Conservation (phyloP, 2,113 vertebrate genomes). For the Paracanthobrama guichenoti region DNA sequence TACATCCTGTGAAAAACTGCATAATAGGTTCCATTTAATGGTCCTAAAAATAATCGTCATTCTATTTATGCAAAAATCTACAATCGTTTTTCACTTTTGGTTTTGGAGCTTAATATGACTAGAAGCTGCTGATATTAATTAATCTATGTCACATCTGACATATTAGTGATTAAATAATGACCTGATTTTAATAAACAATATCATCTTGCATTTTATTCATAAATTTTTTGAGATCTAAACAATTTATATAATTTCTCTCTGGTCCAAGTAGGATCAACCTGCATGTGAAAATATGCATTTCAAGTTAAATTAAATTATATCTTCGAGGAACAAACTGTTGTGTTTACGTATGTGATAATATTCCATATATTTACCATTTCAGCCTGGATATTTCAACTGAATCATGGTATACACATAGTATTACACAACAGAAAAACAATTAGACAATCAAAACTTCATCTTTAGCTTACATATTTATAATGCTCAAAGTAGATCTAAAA, state of each 20-base stretch:
- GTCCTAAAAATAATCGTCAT: neutral
- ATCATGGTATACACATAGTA: slow-evolving; percentile 34
- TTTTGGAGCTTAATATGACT: neutral
- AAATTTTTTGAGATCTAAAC: neutral
- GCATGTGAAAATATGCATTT: neutral
- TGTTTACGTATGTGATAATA: neutral
- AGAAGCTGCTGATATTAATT: neutral
- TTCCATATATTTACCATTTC: neutral
- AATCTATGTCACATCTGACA: neutral
- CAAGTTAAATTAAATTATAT: neutral
- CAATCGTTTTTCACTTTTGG: neutral
- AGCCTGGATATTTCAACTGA: neutral
- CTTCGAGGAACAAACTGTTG: neutral
- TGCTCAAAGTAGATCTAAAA: slow-evolving; percentile 13
- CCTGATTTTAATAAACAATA: neutral
- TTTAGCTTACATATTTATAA: slow-evolving; percentile 40
- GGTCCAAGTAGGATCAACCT: neutral
- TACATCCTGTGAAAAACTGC: no score
- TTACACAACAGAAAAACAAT: slow-evolving; percentile 52
- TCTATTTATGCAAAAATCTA: neutral
- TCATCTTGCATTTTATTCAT: neutral
- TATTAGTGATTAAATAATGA: neutral
- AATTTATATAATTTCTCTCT: neutral
- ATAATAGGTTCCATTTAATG: neutral
- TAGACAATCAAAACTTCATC: slow-evolving; percentile 46